Conservation (phyloP, 2,888 invertebrate species). For the Hyposoter dolosus region DNA sequence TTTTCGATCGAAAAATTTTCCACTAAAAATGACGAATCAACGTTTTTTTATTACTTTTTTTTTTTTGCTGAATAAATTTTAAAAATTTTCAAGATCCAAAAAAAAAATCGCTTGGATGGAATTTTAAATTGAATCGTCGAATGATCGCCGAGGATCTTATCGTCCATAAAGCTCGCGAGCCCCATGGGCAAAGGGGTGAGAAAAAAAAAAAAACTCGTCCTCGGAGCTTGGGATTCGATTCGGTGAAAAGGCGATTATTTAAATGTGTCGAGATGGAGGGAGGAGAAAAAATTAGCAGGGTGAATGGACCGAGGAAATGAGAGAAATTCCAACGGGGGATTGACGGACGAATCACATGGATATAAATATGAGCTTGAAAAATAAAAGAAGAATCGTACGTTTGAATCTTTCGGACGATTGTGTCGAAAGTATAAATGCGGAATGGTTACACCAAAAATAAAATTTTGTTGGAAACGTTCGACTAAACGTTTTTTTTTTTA, state of each 20-base stretch:
- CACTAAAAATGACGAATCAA: no score
- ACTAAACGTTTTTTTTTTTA: no score
- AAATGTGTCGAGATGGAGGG: neutral
- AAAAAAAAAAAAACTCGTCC: neutral
- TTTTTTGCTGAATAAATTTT: no score
- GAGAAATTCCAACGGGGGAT: neutral
- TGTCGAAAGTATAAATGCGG: neutral
- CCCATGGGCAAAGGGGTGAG: neutral
- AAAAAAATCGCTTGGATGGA: neutral
- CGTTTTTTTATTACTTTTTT: neutral
- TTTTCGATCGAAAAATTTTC: no score
- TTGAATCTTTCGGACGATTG: neutral
- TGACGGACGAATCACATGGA: neutral
- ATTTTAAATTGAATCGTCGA: neutral
- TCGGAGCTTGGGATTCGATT: slow-evolving; percentile 11
- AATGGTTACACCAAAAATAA: no score
- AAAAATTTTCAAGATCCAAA: neutral
- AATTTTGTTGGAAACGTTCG: no score
- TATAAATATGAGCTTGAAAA: neutral
- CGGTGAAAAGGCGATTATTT: neutral
- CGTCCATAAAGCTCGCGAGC: neutral
- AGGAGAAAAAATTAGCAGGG: neutral
- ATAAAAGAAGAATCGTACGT: neutral
- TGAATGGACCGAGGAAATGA: slow-evolving; percentile 7
- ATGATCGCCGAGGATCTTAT: slow-evolving; percentile 6